These are phyloP conservation scores for Patiria miniata DNA, from an alignment of 35 echinoderm and acorn worm genomes.

Conservation along the genomic window DNA sequence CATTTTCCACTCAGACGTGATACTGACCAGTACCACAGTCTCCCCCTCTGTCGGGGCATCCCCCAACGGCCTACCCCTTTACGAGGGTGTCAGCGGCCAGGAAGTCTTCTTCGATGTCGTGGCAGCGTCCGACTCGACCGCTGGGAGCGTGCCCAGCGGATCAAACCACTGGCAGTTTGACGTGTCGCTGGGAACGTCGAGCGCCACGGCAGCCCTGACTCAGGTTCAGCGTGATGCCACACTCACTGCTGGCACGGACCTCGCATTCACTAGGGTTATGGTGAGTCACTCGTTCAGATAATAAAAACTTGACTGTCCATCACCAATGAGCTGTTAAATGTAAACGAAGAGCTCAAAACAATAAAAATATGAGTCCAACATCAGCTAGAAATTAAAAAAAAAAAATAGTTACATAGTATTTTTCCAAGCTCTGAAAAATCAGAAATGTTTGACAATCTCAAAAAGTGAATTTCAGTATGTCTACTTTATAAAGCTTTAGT, in stretches of 20 bases:
- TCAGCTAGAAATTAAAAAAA: too few species aligned
- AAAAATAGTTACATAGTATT: too few species aligned
- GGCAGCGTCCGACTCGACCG: neutral
- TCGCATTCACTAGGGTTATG: conserved; percentile 1
- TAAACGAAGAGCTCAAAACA: too few species aligned
- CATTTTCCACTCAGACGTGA: neutral
- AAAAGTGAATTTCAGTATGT: too few species aligned
- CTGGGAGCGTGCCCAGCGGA: neutral
- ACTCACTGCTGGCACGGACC: neutral
- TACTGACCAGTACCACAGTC: conserved; percentile 2
- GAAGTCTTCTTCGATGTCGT: neutral
- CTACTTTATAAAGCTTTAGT: too few species aligned
- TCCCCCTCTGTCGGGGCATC: neutral
- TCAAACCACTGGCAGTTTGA: neutral
- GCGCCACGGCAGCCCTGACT: neutral
- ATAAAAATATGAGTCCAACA: too few species aligned
- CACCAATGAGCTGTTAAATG: too few species aligned
- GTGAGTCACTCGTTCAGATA: neutral
- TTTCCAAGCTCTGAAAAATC: too few species aligned
- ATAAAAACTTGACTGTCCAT: too few species aligned
- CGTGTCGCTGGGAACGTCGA: neutral
- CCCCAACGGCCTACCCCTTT: neutral
- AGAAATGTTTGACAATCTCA: too few species aligned
- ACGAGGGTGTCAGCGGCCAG: neutral
- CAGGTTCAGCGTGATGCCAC: neutral